Percentiles rank a stretch among this genome's conserved stretches.
Evolutionary conservation across 2,797 vertebrate genomes (phyloP).

Genomic region (Margarornis squamiger): DNA sequence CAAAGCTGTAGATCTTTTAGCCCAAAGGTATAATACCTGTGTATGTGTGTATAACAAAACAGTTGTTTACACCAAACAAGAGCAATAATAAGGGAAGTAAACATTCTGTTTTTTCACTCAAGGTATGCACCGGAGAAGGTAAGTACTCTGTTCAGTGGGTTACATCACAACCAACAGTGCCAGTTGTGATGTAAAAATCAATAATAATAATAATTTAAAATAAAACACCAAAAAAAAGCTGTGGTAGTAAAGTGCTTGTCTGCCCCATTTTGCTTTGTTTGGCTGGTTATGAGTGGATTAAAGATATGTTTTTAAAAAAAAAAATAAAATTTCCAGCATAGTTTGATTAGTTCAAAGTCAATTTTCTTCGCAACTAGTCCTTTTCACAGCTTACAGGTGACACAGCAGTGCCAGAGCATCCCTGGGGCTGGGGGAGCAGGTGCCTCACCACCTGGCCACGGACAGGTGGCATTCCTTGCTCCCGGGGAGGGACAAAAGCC

Average conservation of each 20-base stretch:
- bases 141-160: slow-evolving; percentile 88
- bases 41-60: slow-evolving; percentile 76
- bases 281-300: slow-evolving; percentile 99
- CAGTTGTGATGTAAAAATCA: slow-evolving; percentile 92
- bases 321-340: slow-evolving; percentile 87
- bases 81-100: slow-evolving; percentile 77
- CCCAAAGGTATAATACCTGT: slow-evolving; percentile 91
- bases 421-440: not conserved
- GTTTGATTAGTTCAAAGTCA: slow-evolving; percentile 95
- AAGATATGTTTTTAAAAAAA: slow-evolving; percentile 81
- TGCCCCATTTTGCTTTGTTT: slow-evolving; percentile 98
- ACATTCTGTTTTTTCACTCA: slow-evolving; percentile 78
- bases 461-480: not conserved
- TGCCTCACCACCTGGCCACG: not conserved
- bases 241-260: slow-evolving; percentile 99
- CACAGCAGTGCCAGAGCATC: not conserved
- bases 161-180: slow-evolving; percentile 91
- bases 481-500: not conserved
- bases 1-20: slow-evolving; percentile 71
- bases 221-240: slow-evolving; percentile 69
- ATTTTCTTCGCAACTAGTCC: slow-evolving; percentile 96
- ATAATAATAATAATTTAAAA: slow-evolving; percentile 54
- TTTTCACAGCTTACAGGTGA: slow-evolving; percentile 96
- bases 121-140: slow-evolving; percentile 82
- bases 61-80: slow-evolving; percentile 75